Evolutionary conservation across 2,797 vertebrate genomes (phyloP).

Genomic region (Pitangus sulphuratus): DNA sequence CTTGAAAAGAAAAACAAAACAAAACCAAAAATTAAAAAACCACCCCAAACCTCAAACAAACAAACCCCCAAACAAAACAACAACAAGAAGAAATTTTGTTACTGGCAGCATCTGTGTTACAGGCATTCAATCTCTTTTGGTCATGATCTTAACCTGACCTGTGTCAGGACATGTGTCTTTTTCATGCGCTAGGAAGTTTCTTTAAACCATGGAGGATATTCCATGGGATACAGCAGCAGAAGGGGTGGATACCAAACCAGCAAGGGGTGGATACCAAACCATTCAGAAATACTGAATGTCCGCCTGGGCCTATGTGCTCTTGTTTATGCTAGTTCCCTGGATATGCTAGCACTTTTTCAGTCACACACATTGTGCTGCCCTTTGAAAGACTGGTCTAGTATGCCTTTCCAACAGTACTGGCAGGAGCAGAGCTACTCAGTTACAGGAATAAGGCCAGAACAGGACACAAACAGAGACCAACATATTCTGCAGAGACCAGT

Average conservation of each 20-base stretch:
- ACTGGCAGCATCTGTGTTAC: neutral
- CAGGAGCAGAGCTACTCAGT: neutral
- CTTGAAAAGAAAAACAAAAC: too few relatives aligned
- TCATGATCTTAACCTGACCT: neutral
- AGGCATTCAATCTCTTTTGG: neutral
- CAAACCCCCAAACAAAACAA: too few relatives aligned
- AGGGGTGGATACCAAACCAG: neutral
- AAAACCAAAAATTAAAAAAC: neutral
- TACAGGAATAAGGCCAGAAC: neutral
- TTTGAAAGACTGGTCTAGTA: neutral
- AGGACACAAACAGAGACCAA: neutral
- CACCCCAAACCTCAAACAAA: too few relatives aligned
- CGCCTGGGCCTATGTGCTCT: neutral
- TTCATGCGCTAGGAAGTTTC: neutral
- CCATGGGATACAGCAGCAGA: neutral
- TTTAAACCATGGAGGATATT: neutral
- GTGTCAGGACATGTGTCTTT: neutral
- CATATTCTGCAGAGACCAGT: neutral
- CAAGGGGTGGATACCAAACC: too few relatives aligned
- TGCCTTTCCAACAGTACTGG: neutral
- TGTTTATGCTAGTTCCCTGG: neutral
- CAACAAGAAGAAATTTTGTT: neutral
- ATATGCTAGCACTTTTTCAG: neutral
- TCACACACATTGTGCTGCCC: neutral
- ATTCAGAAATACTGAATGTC: too few relatives aligned